Base-by-base conservation (phyloP, 2,113 vertebrate genomes). In the Muntiacus reevesi region DNA sequence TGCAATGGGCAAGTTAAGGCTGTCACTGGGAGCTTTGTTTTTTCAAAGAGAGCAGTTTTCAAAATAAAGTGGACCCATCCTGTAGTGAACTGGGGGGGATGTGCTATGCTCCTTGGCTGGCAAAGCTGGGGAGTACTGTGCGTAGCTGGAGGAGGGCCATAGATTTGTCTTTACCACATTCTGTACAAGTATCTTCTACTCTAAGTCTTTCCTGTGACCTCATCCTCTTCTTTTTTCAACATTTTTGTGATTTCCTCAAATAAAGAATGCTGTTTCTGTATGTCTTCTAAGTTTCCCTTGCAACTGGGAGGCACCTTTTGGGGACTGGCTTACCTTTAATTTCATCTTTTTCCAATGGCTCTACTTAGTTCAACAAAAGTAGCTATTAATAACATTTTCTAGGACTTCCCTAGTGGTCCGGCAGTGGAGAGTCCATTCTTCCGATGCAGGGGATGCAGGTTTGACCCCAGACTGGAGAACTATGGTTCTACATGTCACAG, bases 141-240 rank as follows among this genome's bases (percentile, higher is more conserved):
- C 9, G 81, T 30, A 43, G 28, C 40, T 60, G 15, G 21, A 55
- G 16, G 54, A 60, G 43, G 33, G 19, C 43, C 74, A 0, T 54
- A 64, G 54, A 54, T 84, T 71, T 83, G 21, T 62, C 54, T 85
- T 92, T 81, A 79, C 86, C 47, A 60, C 43, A 71, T 78, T 47
- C 87, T 50, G 19, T 78, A 25, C 76, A 59, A 33, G 62, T 87
- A 92, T 88, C 87, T 97, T 62, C 57, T 94, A 91, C 71, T 97
- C 97, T 86, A 91, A 98, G 52, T 59, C 54, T 88, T 97, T 95
- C 91, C 97, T 95, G 76, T 98, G 96, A 97, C 95, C 86, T 96
- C 93, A 94, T 89, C 95, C 40, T 92, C 92, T 97, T 87, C 52
- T 94, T 97, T 92, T 64, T 30, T 40, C 45, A 88, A 64, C 64